Base-by-base conservation (phyloP, 92 coral and sea anemone species). In the Pocillopora grandis region DNA sequence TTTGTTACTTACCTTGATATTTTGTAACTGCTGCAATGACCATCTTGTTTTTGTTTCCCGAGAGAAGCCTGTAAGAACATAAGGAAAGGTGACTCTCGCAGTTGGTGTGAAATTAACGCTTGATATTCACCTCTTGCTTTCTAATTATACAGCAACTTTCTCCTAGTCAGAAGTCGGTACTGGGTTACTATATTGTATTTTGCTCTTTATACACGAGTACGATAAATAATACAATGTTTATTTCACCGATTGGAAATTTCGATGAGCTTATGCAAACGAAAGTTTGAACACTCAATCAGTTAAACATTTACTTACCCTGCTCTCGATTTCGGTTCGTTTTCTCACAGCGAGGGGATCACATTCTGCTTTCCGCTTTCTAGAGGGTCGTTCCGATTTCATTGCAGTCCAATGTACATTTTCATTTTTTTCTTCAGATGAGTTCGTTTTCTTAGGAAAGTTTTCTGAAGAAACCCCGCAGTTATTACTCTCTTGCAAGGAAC, bases 11-110 rank as follows among this genome's bases (percentile, higher is more conserved):
- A 76, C 80, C 80, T 76, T 57, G 36, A 5, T 33, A 57, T 23
- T 62, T 76, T 76, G 4, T 55, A 61, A 18, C 52, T 37, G 67
- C 80, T 76, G 48, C 42, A 36, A 68, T 18, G 36, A 55, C 80
- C 59, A 23, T 63, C 62, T 66, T 18, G 36, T n/a, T 31, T 68
- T 6, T 23, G 68, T 18, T 61, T 18, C 16, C 68, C 37, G 9
- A 36, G 49, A 15, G 23, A 62, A 7, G 42, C 68, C 80, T 76
- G 56, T 10, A 33, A 27, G 18, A 18, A 17, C 27, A 10, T 23
- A 13, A 42, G 52, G 14, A 27, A 60, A 61, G 13, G 31, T 17
- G 31, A 60, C 10, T 73, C 12, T 36, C 23, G 7, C 21, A 66
- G 13, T 19, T 66, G 21, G 70, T 9, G 36, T 21, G 1, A 19